A percentile compares a stretch with the other conserved stretches of the same genome.
Conservation (phyloP, 2,888 invertebrate species). For the Pachycephus smyrnensis region DNA sequence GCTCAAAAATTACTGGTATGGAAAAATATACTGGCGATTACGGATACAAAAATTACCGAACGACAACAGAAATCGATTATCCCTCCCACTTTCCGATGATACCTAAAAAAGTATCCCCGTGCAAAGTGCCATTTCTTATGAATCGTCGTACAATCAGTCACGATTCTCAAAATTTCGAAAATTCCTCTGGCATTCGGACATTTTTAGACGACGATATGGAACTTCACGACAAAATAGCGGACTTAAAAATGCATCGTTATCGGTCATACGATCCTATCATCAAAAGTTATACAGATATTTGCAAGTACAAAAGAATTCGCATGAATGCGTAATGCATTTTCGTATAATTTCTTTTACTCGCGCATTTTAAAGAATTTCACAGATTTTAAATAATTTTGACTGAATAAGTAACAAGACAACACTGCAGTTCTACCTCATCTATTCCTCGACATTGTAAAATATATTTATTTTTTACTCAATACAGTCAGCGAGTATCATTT, state of each 20-base stretch:
- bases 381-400: neutral
- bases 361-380: neutral
- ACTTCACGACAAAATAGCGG: slow-evolving; percentile 39
- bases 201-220: slow-evolving; percentile 51
- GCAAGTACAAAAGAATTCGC: neutral
- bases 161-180: slow-evolving; percentile 35
- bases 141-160: slow-evolving; percentile 49
- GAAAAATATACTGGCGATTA: neutral
- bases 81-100: slow-evolving; percentile 34
- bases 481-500: neutral
- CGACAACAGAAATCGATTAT: slow-evolving; percentile 38
- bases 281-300: slow-evolving; percentile 21
- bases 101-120: slow-evolving; percentile 22
- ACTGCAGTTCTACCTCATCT: neutral
- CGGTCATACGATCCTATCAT: slow-evolving; percentile 24
- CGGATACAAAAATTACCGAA: slow-evolving; percentile 38
- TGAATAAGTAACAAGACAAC: neutral
- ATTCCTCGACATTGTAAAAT: neutral
- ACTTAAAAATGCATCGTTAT: slow-evolving; percentile 35
- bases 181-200: slow-evolving; percentile 35
- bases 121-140: slow-evolving; percentile 42
- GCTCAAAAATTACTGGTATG: neutral
- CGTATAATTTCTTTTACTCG: neutral
- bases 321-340: neutral
- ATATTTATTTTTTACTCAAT: neutral